phyloP scores from a whole-genome alignment of 2,888 invertebrate species.

The Synanthedon formicaeformis region DNA sequence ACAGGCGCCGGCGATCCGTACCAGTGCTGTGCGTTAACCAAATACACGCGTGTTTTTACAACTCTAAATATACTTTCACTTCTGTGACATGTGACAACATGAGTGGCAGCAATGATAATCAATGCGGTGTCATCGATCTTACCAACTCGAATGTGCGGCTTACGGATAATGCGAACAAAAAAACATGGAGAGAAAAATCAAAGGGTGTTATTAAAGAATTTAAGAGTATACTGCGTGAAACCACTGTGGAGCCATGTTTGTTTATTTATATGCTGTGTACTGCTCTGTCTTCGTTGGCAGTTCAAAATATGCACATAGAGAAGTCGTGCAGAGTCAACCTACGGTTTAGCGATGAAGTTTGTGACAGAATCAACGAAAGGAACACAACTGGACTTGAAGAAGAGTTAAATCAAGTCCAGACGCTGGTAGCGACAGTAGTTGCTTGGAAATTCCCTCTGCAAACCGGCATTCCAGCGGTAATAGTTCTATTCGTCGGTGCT shows the following conservation, averaged over 20 bases:
- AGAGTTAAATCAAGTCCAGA: slow-evolving; percentile 53
- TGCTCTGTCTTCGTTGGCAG: slow-evolving; percentile 73
- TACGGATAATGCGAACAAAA: slow-evolving; percentile 27
- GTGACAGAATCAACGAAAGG: slow-evolving; percentile 55
- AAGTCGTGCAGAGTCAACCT: slow-evolving; percentile 71
- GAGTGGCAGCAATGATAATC: slow-evolving; percentile 40
- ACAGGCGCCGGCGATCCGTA: slow-evolving; percentile 19
- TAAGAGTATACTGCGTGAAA: slow-evolving; percentile 40
- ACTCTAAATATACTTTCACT: slow-evolving; percentile 45
- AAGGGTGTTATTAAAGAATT: slow-evolving; percentile 45
- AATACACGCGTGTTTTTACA: slow-evolving; percentile 21
- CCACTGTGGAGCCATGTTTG: slow-evolving; percentile 76
- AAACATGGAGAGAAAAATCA: slow-evolving; percentile 41
- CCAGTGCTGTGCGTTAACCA: slow-evolving; percentile 28
- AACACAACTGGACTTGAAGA: slow-evolving; percentile 53
- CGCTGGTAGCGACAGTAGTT: slow-evolving; percentile 62
- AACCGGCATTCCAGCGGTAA: slow-evolving; percentile 68
- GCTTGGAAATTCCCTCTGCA: slow-evolving; percentile 72
- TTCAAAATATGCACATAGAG: slow-evolving; percentile 70
- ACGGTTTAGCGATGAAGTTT: slow-evolving; percentile 60
- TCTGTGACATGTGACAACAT: slow-evolving; percentile 18
- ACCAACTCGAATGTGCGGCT: slow-evolving; percentile 49
- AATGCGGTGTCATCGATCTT: slow-evolving; percentile 33
- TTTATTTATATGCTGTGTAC: slow-evolving; percentile 75
- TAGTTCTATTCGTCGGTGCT: slow-evolving; percentile 71